phyloP scores from a whole-genome alignment of 2,888 invertebrate genomes.

The Macroteleia sp. region DNA sequence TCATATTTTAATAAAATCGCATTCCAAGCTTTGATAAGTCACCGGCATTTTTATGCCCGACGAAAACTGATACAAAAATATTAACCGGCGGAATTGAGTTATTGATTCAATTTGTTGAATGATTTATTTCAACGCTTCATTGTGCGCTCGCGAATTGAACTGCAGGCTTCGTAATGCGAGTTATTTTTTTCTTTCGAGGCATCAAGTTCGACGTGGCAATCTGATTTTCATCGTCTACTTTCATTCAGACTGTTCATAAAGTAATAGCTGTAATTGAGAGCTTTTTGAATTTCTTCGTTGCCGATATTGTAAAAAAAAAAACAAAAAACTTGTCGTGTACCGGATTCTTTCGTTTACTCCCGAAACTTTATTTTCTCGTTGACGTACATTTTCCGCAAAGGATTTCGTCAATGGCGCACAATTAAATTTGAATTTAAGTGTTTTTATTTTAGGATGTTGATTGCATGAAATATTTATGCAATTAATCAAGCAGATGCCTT shows the following conservation, averaged over 20 bases:
- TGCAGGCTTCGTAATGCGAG: conserved; percentile 17
- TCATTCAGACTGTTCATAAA: conserved; percentile 24
- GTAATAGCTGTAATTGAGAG: conserved; percentile 21
- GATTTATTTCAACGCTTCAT: conserved; percentile 54
- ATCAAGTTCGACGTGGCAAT: conserved; percentile 34
- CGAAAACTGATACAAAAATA: conserved; percentile 47
- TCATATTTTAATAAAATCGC: conserved; percentile 32
- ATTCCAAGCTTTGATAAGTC: conserved; percentile 33
- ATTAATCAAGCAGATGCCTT: too few relatives aligned
- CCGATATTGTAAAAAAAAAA: too few relatives aligned
- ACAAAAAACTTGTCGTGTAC: too few relatives aligned
- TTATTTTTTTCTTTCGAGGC: conserved; percentile 24
- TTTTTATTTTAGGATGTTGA: too few relatives aligned
- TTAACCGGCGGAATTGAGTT: conserved; percentile 35
- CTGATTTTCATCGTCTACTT: conserved; percentile 18
- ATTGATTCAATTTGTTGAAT: conserved; percentile 49
- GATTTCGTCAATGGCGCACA: too few relatives aligned
- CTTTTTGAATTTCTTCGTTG: not conserved
- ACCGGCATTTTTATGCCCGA: conserved; percentile 36
- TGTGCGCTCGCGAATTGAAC: conserved; percentile 19
- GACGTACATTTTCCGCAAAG: too few relatives aligned
- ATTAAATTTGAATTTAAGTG: too few relatives aligned
- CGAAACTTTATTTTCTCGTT: too few relatives aligned
- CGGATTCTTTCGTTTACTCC: too few relatives aligned
- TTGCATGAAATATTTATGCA: too few relatives aligned